phyloP scores from a whole-genome alignment of 2,888 invertebrate species.

The Hypsopygia costalis region DNA sequence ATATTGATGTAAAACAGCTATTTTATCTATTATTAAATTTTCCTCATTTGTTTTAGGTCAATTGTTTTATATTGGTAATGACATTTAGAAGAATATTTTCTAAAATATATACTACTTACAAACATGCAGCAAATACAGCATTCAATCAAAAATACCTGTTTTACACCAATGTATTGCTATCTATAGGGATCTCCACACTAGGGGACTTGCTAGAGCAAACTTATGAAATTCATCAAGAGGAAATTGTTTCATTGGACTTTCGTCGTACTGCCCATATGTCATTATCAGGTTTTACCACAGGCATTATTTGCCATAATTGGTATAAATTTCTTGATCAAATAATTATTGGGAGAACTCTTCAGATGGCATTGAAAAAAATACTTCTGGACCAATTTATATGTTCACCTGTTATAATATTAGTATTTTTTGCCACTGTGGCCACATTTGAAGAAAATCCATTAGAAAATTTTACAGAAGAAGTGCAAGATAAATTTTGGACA shows the following conservation, averaged over 20 bases:
- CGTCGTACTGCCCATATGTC: constrained; percentile 88
- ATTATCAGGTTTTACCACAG: constrained; percentile 87
- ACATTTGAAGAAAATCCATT: constrained; percentile 83
- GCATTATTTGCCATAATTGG: constrained; percentile 92
- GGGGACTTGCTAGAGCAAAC: constrained; percentile 92
- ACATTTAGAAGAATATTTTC: constrained; percentile 46
- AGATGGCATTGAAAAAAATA: constrained; percentile 87
- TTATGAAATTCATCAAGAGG: constrained; percentile 83
- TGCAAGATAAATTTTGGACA: constrained; percentile 86
- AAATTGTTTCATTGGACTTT: constrained; percentile 78
- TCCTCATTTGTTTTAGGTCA: constrained; percentile 47
- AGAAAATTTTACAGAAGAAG: constrained; percentile 83
- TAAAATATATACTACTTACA: constrained; percentile 40
- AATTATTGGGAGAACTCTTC: constrained; percentile 84
- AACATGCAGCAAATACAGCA: constrained; percentile 46
- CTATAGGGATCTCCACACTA: constrained; percentile 85
- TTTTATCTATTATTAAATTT: constrained; percentile 15
- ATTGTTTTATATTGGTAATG: constrained; percentile 29
- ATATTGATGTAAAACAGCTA: constrained; percentile 32
- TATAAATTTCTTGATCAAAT: constrained; percentile 87
- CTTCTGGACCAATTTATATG: constrained; percentile 90
- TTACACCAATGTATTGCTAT: constrained; percentile 89
- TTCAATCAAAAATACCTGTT: constrained; percentile 85
- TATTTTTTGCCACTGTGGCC: constrained; percentile 89
- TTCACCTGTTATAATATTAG: constrained; percentile 88